Evolutionary conservation across 2,797 vertebrate genomes (phyloP), one percentile per base, ranked within the genome.

Genomic region (Onychomys leucogaster): DNA sequence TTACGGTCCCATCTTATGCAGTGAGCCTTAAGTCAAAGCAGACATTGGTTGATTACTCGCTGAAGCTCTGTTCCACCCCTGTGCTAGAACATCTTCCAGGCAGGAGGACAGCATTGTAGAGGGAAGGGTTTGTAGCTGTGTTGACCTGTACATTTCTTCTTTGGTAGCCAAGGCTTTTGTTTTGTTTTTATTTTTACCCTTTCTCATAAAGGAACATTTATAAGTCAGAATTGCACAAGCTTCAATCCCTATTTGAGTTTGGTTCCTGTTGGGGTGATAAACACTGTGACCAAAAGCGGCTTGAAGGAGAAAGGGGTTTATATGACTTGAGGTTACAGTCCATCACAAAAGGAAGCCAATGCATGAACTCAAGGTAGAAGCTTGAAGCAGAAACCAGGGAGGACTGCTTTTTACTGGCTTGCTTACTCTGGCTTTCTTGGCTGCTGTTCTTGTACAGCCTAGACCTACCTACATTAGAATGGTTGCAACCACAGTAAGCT

Each of bases 161-260:
- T 84, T 83, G 61, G 17, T 23, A 46, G 41, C 43, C 17, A 34
- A 19, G n/a, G 23, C 19, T 81, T 59, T 32, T 76, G 11, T 13
- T 76, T 46, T 27, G 10, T 82, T 81, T 41, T 89, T 46, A 9
- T 59, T 41, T 3, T 63, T 41, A 37, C 11, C 25, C 92, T 96
- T 82, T 59, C 69, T 81, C 55, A 76, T 71, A 87, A 95, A 94
- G 14, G 29, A 81, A 84, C 17, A 76, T 67, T 76, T 75, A 89
- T 67, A 8, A 81, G 46, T 10, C 27, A 76, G n/a, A 87, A 82
- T 87, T 80, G 57, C 10, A 3, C 57, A 71, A 0, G 16, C 25
- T 63, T 57, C 4, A 43, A 41, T 91, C 25, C 25, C 69, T 59
- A 19, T 34, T 57, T 11, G 29, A 57, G 23, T 29, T 41, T 41